Conservation (phyloP, 2,888 invertebrate species). For the Opisthograptis luteolata region DNA sequence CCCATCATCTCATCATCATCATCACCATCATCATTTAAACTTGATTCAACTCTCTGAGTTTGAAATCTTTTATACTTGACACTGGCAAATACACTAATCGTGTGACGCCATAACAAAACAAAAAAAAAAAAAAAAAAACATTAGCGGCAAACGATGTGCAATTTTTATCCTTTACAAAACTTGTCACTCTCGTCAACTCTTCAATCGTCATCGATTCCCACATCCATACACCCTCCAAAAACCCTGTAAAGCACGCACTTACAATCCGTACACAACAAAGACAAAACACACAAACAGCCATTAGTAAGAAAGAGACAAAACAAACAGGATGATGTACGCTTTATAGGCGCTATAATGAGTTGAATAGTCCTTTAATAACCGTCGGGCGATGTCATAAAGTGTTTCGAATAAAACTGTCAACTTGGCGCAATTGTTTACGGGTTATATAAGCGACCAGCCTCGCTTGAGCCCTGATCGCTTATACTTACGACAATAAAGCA, state of each 20-base stretch:
- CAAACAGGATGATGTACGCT: conserved; percentile 80
- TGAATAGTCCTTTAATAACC: conserved; percentile 67
- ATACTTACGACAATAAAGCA: background rate
- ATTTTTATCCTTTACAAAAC: background rate
- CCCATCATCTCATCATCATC: too few species aligned
- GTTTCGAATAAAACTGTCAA: conserved; percentile 39
- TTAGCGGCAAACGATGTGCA: too few species aligned
- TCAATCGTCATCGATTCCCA: conserved; percentile 10
- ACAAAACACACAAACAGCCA: conserved; percentile 4
- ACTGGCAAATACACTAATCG: too few species aligned
- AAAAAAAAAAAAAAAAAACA: too few species aligned
- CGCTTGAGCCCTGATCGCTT: conserved; percentile 5
- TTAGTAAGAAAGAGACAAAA: conserved; percentile 49
- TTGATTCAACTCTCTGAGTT: too few species aligned
- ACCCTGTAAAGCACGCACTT: background rate
- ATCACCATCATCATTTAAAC: too few species aligned
- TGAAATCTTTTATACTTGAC: too few species aligned
- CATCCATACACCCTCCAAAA: conserved; percentile 3
- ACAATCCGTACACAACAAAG: background rate
- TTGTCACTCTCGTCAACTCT: background rate
- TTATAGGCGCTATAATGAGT: conserved; percentile 81
- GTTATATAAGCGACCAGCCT: conserved; percentile 28
- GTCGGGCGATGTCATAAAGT: conserved; percentile 32
- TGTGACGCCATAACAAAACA: too few species aligned
- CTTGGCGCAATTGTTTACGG: conserved; percentile 35